phyloP scores from a whole-genome alignment of 2,888 invertebrate genomes.

The Dryococelus australis region DNA sequence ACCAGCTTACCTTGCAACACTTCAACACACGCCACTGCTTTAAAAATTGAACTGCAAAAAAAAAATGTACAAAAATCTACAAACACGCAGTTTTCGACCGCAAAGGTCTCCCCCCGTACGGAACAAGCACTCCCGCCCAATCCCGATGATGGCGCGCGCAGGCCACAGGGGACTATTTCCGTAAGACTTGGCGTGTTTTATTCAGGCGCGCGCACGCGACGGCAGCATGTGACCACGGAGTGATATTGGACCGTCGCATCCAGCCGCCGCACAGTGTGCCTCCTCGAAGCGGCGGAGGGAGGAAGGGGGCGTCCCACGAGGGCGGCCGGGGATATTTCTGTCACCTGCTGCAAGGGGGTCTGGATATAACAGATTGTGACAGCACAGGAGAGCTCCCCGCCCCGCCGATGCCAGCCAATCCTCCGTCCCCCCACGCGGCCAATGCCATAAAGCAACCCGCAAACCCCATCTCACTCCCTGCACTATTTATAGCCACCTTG shows the following conservation, averaged over 20 bases:
- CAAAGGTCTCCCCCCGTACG: no score
- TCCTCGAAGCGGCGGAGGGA: neutral
- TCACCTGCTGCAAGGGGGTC: neutral
- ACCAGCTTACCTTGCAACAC: no score
- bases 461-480: neutral
- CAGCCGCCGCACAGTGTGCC: neutral
- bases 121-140: no score
- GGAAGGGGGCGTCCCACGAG: neutral
- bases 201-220: no score
- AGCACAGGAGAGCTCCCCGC: neutral
- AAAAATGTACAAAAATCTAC: no score
- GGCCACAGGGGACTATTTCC: no score
- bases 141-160: no score
- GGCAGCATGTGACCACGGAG: neutral
- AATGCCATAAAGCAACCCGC: neutral
- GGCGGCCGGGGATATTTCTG: neutral
- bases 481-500: neutral
- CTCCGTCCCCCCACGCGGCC: neutral
- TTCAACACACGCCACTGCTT: no score
- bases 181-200: no score
- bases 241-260: neutral
- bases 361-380: neutral
- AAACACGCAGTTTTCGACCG: no score
- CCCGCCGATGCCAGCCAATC: neutral
- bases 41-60: no score